Conservation (phyloP, 2,113 vertebrate species). For the Gulo gulo region DNA sequence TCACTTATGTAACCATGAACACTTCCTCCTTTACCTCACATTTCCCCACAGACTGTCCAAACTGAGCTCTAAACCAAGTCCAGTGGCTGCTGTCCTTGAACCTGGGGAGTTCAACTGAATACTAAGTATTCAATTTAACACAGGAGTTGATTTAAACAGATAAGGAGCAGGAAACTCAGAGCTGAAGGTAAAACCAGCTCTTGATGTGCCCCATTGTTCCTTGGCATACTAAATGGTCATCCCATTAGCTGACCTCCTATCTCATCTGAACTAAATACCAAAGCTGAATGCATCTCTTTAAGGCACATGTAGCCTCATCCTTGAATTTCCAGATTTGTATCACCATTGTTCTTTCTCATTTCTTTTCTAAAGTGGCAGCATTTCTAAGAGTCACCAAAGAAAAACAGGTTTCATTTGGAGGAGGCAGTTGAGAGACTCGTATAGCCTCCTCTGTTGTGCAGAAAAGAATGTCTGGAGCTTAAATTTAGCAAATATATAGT, state of each 20-base stretch:
- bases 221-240: neutral
- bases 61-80: neutral
- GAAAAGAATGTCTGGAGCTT: constrained; percentile 17
- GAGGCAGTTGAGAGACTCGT: neutral
- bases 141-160: neutral
- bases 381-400: constrained; percentile 49
- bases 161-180: constrained; percentile 60
- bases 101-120: neutral
- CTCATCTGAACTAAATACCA: constrained; percentile 77
- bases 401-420: neutral
- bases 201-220: constrained; percentile 42
- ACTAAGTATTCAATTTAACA: neutral
- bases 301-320: constrained; percentile 55
- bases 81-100: neutral
- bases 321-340: constrained; percentile 75
- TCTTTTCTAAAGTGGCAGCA: constrained; percentile 49
- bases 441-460: neutral
- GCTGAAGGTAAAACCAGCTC: neutral
- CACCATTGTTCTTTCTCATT: constrained; percentile 58
- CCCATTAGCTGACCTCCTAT: neutral
- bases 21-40: neutral
- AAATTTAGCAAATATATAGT: neutral
- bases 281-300: constrained; percentile 69
- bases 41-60: neutral
- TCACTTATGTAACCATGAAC: neutral